A percentile compares a stretch with the other conserved stretches of the same genome.
These are phyloP conservation scores for Glomeris marginata DNA, from an alignment of 2,888 invertebrate genomes.

Conservation along the genomic window DNA sequence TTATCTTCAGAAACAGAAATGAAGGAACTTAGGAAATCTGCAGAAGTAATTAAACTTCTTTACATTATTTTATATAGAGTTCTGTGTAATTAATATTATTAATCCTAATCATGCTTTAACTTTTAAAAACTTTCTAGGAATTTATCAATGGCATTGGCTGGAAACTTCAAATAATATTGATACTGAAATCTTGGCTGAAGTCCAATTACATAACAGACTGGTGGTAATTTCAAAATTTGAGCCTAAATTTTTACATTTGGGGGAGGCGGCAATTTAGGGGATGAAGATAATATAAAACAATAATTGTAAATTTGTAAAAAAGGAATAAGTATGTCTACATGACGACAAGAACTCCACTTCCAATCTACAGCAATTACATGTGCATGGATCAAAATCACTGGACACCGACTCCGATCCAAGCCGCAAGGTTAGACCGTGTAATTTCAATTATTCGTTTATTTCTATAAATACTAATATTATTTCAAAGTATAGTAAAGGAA, in stretches of 20 bases:
- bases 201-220: constrained; percentile 36
- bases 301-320: constrained; percentile 14
- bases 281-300: not conserved
- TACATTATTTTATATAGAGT: not conserved
- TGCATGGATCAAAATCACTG: constrained; percentile 34
- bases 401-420: constrained; percentile 28
- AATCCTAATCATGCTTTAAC: not conserved
- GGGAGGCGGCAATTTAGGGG: not conserved
- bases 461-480: too few relatives aligned
- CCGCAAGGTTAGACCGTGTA: too few relatives aligned
- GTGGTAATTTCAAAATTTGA: constrained; percentile 32
- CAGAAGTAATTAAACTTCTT: constrained; percentile 19
- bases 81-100: too few relatives aligned
- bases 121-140: constrained; percentile 17
- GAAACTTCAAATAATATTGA: constrained; percentile 31
- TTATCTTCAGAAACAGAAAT: constrained; percentile 29
- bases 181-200: constrained; percentile 34
- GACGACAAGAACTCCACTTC: constrained; percentile 31
- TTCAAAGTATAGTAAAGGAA: too few relatives aligned
- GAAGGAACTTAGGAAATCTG: constrained; percentile 26
- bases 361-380: constrained; percentile 37
- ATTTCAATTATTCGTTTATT: too few relatives aligned
- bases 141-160: constrained; percentile 31
- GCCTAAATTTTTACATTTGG: not conserved
- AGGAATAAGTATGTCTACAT: constrained; percentile 38